phyloP scores from a whole-genome alignment of 2,797 vertebrate genomes.

The Diglossa cyanea region DNA sequence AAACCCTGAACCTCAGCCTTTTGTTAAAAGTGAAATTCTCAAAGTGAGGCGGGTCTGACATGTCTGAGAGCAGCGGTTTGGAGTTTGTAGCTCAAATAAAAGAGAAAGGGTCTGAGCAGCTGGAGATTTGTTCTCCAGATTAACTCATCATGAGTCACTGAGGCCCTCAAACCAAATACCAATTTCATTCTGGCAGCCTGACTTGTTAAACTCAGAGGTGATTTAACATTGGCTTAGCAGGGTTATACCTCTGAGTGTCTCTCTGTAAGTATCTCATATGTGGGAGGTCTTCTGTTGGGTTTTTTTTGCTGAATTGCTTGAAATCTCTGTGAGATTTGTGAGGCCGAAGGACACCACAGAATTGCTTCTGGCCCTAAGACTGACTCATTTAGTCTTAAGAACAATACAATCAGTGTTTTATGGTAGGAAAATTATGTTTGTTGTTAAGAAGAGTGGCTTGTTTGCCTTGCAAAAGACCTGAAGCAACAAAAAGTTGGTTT shows the following conservation, averaged over 20 bases:
- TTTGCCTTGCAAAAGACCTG: not conserved
- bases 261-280: not conserved
- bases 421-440: not conserved
- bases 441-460: not conserved
- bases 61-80: accelerated
- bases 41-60: accelerated
- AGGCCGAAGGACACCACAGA: not conserved
- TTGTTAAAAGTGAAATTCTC: not conserved
- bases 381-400: not conserved
- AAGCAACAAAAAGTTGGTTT: not conserved
- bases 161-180: not conserved
- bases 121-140: not conserved
- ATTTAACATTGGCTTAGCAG: not conserved
- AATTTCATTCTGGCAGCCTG: not conserved
- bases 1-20: not conserved
- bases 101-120: not conserved
- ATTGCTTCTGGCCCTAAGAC: not conserved
- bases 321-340: not conserved
- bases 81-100: not conserved
- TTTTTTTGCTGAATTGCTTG: not conserved
- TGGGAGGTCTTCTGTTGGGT: not conserved
- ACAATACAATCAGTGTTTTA: not conserved
- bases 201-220: not conserved
- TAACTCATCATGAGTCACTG: not conserved
- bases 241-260: not conserved